A percentile compares a stretch with the other conserved stretches of the same genome.
Conservation (phyloP, 2,113 vertebrate species). For the Nothoprocta perdicaria region DNA sequence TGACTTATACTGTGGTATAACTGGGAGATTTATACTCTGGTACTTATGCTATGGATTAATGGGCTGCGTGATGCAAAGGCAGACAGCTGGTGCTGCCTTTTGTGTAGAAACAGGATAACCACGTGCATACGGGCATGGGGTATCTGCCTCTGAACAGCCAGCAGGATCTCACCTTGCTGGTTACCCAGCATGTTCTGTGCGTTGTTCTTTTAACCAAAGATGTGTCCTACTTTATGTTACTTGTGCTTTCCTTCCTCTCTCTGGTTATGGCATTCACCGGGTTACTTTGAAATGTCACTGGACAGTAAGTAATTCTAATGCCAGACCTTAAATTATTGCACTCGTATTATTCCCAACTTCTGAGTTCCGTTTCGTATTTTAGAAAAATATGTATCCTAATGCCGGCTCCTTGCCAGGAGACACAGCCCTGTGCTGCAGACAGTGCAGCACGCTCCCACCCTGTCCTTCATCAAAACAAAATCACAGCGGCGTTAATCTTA, state of each 20-base stretch:
- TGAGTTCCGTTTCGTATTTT: neutral
- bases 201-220: neutral
- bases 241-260: neutral
- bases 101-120: neutral
- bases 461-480: neutral
- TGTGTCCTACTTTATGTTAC: neutral
- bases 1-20: too few species aligned
- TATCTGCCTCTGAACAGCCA: neutral
- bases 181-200: neutral
- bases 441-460: neutral
- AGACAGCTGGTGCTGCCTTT: neutral
- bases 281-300: neutral
- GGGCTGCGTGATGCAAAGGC: neutral
- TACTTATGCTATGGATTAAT: neutral
- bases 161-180: neutral
- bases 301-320: neutral
- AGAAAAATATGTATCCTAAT: neutral
- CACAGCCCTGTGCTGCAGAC: neutral
- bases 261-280: neutral
- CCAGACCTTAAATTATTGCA: neutral
- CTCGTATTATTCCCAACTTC: neutral
- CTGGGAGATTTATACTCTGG: too few species aligned
- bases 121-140: rapidly evolving
- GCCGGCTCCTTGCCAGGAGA: rapidly evolving
- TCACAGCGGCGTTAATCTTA: neutral